Evolutionary conservation across 2,113 vertebrate species (phyloP), one percentile per base, ranked within the genome.

Genomic region (Platycercus adscitus): DNA sequence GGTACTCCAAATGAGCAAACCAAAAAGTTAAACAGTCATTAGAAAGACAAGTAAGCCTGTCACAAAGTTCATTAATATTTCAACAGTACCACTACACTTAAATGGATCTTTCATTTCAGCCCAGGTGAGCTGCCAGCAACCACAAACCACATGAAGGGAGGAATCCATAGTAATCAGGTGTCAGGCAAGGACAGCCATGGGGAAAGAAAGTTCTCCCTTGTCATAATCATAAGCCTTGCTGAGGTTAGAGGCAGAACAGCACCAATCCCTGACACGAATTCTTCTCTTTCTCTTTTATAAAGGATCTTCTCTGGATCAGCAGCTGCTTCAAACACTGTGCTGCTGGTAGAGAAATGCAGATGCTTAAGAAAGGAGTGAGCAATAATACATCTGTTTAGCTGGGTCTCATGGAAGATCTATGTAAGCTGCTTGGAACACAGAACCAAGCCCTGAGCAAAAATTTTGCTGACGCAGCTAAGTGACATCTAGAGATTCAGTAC

Each of bases 391-490:
- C 78, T 95, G 86, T 93, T 95, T 88, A 49, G 76, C 49, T 82
- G 33, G 55, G n/a, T 92, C 69, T 95, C n/a, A 28, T 94, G 71
- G 79, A 96, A 91, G 47, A 91, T 56, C 66, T 66, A 43, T 56
- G 73, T 82, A 95, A 97, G 23, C 80, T 23, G 8, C 79, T 97
- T 85, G 85, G 88, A 97, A 96, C 6, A 1, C 39, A 80, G 64
- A 87, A 52, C 33, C 72, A 90, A 92, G 82, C 76, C 85, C 86
- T 82, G 50, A 96, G 96, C 90, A 97, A 97, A 96, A 82, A 58
- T 93, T 94, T 97, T 85, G 88, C 82, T 79, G 78, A 93, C 89
- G 68, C 77, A 79, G 89, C 86, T 91, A 86, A 97, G 95, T 91
- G 91, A 97, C 11, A 19, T 86, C 81, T 80, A 82, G 72, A 94